Evolutionary conservation across 2,113 vertebrate species (phyloP), one percentile per base, ranked within the genome.

Genomic region (Podilymbus podiceps): DNA sequence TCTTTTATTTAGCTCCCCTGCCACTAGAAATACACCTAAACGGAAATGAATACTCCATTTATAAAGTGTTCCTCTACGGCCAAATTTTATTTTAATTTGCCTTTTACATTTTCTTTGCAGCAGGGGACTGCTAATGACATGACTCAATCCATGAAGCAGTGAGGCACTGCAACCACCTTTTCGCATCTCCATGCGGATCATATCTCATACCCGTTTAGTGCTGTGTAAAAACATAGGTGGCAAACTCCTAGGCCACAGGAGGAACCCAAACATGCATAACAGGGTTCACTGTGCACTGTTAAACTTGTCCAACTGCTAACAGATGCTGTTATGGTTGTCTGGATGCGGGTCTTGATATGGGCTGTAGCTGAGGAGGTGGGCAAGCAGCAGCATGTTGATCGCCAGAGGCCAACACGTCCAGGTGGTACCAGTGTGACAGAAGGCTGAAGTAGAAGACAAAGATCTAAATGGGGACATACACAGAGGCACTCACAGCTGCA

Each of bases 81-180:
- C 11, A 71, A 53, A 59, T 76, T 83, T 59, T 67, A 67, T 86
- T 96, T 91, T 59, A 44, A 90, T 90, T 76, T 76, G 44, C 12
- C 83, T 83, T 90, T 71, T 33, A 63, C 33, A 76, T 59, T 7
- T 17, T 76, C 8, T 49, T 66, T 62, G 46, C 47, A 66, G 42
- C 62, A 69, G 31, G 42, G 28, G 59, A 71, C 63, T 80, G 58
- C 67, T 91, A 88, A 73, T 6, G 3, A 64, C 38, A 42, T 56
- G 42, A 63, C 14, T 53, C 71, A 42, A 11, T 31, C 56, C 75
- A 42, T 15, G 71, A 76, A 91, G 67, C 63, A 71, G 38, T 24
- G 72, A 86, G 1, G 2, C 66, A 38, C 40, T 58, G n/a, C 85
- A 76, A 68, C 16, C 60, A 15, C 59, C 47, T 88, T 80, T 78